Conservation (phyloP, 2,113 vertebrate genomes). For the Hyaena hyaena region DNA sequence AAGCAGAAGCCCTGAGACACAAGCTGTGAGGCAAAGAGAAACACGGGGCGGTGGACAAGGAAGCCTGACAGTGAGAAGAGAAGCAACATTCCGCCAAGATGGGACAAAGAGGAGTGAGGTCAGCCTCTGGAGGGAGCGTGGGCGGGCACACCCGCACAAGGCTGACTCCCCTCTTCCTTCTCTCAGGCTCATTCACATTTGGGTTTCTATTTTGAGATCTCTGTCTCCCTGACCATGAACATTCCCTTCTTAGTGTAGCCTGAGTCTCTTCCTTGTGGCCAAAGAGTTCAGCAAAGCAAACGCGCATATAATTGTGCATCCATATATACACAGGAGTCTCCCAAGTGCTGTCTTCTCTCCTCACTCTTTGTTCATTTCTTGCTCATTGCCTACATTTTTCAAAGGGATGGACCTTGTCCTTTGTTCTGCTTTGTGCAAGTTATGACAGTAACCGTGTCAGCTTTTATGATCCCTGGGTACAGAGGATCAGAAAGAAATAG, state of each 20-base stretch:
- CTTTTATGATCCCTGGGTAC: neutral
- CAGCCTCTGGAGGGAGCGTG: neutral
- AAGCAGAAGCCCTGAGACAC: neutral
- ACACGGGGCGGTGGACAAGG: neutral
- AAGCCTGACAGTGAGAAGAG: neutral
- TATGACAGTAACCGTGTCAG: neutral
- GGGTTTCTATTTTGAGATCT: neutral
- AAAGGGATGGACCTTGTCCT: neutral
- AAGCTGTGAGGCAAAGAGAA: neutral
- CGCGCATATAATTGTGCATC: too few relatives aligned
- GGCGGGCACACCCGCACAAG: neutral
- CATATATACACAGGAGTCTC: neutral
- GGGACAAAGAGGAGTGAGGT: neutral
- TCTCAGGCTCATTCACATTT: neutral
- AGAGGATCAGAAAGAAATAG: neutral
- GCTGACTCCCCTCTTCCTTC: neutral
- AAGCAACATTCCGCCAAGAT: neutral
- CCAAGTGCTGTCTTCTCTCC: neutral
- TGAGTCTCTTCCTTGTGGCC: neutral
- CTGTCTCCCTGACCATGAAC: neutral
- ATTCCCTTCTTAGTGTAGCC: neutral
- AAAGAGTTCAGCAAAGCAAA: neutral
- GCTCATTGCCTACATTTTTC: neutral
- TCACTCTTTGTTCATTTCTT: neutral
- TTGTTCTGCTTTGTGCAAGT: constrained; percentile 5